Evolutionary conservation across 2,888 invertebrate species (phyloP).

Genomic region (Seira sanloemensis): DNA sequence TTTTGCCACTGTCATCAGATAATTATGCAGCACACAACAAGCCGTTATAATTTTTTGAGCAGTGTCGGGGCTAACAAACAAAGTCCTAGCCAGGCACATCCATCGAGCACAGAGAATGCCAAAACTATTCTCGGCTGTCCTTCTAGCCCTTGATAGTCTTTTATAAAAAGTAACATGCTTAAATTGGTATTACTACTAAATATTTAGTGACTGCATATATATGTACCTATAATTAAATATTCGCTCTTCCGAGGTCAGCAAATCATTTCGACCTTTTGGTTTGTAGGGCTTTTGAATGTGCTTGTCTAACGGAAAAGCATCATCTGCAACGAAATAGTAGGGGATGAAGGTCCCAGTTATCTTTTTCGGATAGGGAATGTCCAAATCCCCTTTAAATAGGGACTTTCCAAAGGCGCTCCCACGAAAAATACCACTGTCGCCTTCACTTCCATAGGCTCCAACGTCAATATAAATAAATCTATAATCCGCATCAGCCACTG

Average conservation of each 20-base stretch:
- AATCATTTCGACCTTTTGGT: conserved; percentile 46
- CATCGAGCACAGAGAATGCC: conserved; percentile 51
- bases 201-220: background rate
- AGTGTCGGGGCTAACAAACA: conserved; percentile 33
- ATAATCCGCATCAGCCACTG: conserved; percentile 68
- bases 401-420: conserved; percentile 22
- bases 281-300: conserved; percentile 71
- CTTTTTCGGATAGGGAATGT: conserved; percentile 30
- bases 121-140: conserved; percentile 53
- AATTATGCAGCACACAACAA: conserved; percentile 49
- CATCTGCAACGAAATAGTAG: conserved; percentile 71
- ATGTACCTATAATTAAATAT: conserved; percentile 54
- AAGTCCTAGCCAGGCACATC: conserved; percentile 38
- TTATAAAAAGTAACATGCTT: too few species aligned
- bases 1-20: background rate
- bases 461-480: conserved; percentile 71
- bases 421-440: conserved; percentile 63
- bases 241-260: background rate
- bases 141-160: conserved; percentile 47
- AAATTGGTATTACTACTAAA: too few species aligned
- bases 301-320: conserved; percentile 70
- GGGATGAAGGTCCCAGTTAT: conserved; percentile 55
- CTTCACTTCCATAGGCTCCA: conserved; percentile 70
- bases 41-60: conserved; percentile 44
- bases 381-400: background rate